Conservation (phyloP, 2,888 invertebrate genomes). For the Tridacna crocea region DNA sequence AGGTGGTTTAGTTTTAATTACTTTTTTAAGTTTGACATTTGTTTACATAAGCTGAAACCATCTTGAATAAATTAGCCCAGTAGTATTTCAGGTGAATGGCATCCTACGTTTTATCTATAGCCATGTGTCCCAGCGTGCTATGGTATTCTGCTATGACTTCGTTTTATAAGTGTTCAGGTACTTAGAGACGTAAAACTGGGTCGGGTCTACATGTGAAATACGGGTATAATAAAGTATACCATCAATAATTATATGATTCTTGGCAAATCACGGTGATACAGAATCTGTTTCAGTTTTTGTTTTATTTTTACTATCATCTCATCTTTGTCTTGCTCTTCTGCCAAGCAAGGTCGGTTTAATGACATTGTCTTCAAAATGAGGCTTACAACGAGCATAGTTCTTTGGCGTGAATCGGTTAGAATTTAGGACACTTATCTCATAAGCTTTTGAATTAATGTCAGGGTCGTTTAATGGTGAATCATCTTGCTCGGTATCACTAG, state of each 20-base stretch:
- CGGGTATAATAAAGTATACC: neutral
- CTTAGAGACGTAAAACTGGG: neutral
- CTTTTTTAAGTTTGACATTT: neutral
- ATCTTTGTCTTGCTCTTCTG: conserved; percentile 1
- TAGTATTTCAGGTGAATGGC: neutral
- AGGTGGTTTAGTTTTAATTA: neutral
- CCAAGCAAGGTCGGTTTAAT: neutral
- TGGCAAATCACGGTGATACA: neutral
- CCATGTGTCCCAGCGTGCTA: neutral
- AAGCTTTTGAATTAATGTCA: too few species aligned
- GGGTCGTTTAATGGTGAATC: too few species aligned
- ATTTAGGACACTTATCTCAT: too few species aligned
- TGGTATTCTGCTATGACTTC: neutral
- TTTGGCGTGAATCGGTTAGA: too few species aligned
- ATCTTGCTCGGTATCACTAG: too few species aligned
- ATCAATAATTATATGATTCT: neutral
- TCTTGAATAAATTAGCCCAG: neutral
- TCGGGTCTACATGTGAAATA: neutral
- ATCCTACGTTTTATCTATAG: neutral
- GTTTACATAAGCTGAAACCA: neutral
- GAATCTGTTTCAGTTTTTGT: neutral
- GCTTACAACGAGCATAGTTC: too few species aligned
- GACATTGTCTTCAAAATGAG: too few species aligned
- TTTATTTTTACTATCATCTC: neutral
- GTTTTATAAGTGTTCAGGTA: neutral